Base-by-base conservation (phyloP, 2,113 vertebrate species). In the Nymphicus hollandicus region DNA sequence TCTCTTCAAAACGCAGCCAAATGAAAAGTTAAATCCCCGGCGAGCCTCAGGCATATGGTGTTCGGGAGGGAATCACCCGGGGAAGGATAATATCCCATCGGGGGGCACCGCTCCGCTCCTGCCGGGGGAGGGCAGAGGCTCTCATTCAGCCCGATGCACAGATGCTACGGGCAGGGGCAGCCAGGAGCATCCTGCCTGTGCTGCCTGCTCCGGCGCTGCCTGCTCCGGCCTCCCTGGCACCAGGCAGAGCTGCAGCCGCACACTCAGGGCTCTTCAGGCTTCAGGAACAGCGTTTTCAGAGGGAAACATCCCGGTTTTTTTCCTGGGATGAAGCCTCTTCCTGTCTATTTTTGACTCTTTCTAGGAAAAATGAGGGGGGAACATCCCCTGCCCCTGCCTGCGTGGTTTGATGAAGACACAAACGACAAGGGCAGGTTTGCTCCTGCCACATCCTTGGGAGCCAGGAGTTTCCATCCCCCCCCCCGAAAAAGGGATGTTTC, bases 21-120 rank as follows among this genome's bases (percentile, higher is more conserved):
- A 95, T 87, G 94, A 92, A 35, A 93, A 93, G 81, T 87, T 35
- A 80, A 88, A 86, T 96, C 92, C 94, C 92, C 1, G 3, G 81
- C 0, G 92, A 86, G 87, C 63, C 88, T 14, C 44, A 23, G 95
- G 90, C 96, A 97, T 95, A 95, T 95, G 95, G 95, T 33, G 91
- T 43, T 79, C 82, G 56, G 94, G 89, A 93, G 91, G 74, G 84
- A 89, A 87, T 52, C 58, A 73, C n/a, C 85, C 69, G 63, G 84
- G 81, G 95, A 49, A 23, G 90, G 91, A 94, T 61, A 93, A 96
- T 85, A 71, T 87, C 61, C 88, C 95, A 16, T 43, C 73, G 19
- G 89, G 96, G 92, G 94, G 88, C 56, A 29, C 56, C 9, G 52
- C 85, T 88, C 70, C 0, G 44, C 88, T 92, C 73, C 79, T 68